A percentile compares a stretch with the other conserved stretches of the same genome.
Evolutionary conservation across 1,140 invertebrate genomes (phyloP).

Genomic region (Heliconius himera): DNA sequence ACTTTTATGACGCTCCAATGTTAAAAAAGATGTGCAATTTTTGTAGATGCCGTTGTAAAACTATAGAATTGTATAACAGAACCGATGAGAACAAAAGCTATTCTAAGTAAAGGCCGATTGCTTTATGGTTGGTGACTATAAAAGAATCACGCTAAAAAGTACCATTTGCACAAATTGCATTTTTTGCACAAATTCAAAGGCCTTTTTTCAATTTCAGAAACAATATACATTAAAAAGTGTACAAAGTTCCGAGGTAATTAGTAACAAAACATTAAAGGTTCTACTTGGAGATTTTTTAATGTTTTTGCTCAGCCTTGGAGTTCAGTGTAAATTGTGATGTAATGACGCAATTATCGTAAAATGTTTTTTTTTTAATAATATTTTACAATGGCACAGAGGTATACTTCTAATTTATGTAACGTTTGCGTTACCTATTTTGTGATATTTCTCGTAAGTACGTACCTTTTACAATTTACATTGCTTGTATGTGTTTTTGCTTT

Average conservation of each 20-base stretch:
- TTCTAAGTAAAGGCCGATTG: constrained; percentile 46
- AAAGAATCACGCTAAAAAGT: constrained; percentile 51
- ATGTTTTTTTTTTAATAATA: neutral
- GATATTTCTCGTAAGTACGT: too few relatives aligned
- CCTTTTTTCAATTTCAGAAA: constrained; percentile 45
- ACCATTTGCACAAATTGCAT: constrained; percentile 71
- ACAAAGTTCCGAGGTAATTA: constrained; percentile 43
- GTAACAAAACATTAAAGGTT: constrained; percentile 29
- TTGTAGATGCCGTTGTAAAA: constrained; percentile 41
- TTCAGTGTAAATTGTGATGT: constrained; percentile 24
- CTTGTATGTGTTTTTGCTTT: neutral
- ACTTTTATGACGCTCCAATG: constrained; percentile 43
- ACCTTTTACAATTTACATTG: neutral
- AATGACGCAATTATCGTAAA: constrained; percentile 28
- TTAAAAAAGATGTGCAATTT: constrained; percentile 54
- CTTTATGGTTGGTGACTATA: constrained; percentile 56
- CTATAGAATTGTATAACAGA: constrained; percentile 42
- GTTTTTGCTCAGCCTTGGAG: constrained; percentile 40
- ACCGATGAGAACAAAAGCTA: constrained; percentile 42
- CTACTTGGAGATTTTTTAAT: constrained; percentile 34
- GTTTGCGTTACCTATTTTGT: too few relatives aligned
- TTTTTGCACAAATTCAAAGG: constrained; percentile 54
- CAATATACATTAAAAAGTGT: constrained; percentile 46
- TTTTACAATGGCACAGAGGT: neutral
- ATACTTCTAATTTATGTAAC: neutral